phyloP scores from a whole-genome alignment of 2,888 invertebrate species.

The Priocnemis perturbator region DNA sequence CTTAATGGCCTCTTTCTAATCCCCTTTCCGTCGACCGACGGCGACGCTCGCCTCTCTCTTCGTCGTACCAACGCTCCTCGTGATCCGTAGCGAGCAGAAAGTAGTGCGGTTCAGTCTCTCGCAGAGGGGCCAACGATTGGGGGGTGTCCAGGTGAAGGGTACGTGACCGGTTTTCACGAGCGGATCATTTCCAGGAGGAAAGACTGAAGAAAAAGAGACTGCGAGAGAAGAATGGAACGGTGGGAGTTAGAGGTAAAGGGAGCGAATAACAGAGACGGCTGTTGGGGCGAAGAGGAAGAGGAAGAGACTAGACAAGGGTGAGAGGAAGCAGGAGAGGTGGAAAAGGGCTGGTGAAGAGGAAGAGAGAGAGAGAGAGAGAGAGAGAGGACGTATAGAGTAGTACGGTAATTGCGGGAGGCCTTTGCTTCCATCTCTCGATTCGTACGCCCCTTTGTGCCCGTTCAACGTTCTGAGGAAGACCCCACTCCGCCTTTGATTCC shows the following conservation, averaged over 20 bases:
- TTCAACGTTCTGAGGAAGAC: background rate
- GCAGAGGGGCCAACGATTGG: background rate
- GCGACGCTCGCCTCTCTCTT: constrained; percentile 12
- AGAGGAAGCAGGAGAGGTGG: too few species aligned
- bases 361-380: too few species aligned
- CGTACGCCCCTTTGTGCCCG: background rate
- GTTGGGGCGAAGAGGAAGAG: too few species aligned
- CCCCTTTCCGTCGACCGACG: constrained; percentile 48
- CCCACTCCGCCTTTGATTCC: background rate
- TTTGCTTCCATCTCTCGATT: constrained; percentile 31
- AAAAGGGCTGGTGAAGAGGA: too few species aligned
- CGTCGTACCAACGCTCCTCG: background rate
- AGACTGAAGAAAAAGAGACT: constrained; percentile 1
- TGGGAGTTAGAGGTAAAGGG: too few species aligned
- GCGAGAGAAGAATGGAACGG: too few species aligned
- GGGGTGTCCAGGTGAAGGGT: constrained; percentile 50
- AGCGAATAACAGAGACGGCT: too few species aligned
- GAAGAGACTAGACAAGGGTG: too few species aligned
- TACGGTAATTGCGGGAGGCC: constrained; percentile 56
- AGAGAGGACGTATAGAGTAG: constrained; percentile 31
- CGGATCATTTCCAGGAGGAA: constrained; percentile 44
- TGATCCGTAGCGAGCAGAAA: background rate
- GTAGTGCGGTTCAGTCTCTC: too few species aligned
- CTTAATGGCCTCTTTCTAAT: constrained; percentile 61
- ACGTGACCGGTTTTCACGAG: constrained; percentile 61